Conservation (phyloP, 2,888 invertebrate species). For the Zaprionus lineosus region DNA sequence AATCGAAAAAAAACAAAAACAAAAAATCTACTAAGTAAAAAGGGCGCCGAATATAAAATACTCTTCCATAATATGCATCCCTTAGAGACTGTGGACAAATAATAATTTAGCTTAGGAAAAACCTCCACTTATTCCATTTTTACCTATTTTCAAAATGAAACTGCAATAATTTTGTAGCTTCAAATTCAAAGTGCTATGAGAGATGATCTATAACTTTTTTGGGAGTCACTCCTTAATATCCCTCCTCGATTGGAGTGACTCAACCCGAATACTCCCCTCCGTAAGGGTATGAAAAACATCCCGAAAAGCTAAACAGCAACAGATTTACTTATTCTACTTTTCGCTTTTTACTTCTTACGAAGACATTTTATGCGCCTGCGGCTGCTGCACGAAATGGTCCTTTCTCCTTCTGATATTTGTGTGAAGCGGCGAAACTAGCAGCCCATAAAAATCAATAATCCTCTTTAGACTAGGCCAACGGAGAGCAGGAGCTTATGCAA, state of each 20-base stretch:
- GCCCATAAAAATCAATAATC: slow-evolving; percentile 68
- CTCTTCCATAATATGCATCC: not conserved
- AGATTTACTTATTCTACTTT: slow-evolving; percentile 41
- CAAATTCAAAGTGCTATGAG: no score
- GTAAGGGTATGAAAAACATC: slow-evolving; percentile 9
- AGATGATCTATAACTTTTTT: no score
- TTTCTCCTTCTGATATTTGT: slow-evolving; percentile 27
- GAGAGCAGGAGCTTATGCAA: slow-evolving; percentile 42
- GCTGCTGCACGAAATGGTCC: slow-evolving; percentile 43
- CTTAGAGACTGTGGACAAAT: not conserved
- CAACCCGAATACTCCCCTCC: not conserved
- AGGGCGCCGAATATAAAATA: not conserved
- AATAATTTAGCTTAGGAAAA: not conserved
- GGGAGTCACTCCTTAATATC: no score
- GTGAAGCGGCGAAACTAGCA: slow-evolving; percentile 34
- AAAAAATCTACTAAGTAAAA: not conserved
- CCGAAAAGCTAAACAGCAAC: slow-evolving; percentile 18
- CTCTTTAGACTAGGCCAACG: slow-evolving; percentile 60
- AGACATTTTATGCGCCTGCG: slow-evolving; percentile 55
- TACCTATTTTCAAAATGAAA: no score
- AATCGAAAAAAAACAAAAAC: slow-evolving; percentile 11
- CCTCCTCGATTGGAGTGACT: no score
- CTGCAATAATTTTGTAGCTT: no score
- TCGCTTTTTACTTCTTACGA: no score
- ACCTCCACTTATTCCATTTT: no score